A percentile compares a stretch with the other conserved stretches of the same genome.
phyloP scores from a whole-genome alignment of 2,113 vertebrate genomes.

The Ctenodactylus gundi region DNA sequence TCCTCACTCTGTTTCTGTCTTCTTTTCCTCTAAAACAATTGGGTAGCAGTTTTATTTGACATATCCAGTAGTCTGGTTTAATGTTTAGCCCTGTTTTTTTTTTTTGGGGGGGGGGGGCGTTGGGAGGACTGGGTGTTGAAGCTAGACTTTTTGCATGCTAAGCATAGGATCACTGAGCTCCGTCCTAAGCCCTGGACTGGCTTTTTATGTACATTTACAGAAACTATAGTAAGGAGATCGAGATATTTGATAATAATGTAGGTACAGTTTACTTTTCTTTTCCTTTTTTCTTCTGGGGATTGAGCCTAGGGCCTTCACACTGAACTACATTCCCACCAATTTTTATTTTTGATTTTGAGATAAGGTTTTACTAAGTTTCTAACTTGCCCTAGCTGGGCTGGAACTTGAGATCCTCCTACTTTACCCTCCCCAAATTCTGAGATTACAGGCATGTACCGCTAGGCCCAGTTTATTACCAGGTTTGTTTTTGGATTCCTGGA shows the following conservation, averaged over 20 bases:
- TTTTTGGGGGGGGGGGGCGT: background rate
- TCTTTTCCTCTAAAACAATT: background rate
- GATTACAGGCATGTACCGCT: no score
- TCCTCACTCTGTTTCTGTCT: no score
- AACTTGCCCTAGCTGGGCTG: no score
- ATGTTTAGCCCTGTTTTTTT: background rate
- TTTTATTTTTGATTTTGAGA: no score
- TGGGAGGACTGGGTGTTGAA: background rate
- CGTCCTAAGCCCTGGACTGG: background rate
- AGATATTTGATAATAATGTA: conserved; percentile 28
- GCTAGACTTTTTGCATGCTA: background rate
- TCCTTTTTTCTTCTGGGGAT: no score
- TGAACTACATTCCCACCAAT: no score
- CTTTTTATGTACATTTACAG: background rate
- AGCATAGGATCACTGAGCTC: background rate
- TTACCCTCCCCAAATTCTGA: no score
- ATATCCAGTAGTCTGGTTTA: background rate
- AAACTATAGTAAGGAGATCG: background rate
- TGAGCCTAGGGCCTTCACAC: no score
- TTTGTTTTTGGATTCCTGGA: background rate
- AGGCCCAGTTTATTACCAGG: background rate
- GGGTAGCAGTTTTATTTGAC: background rate
- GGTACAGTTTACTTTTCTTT: background rate
- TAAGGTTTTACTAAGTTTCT: no score
- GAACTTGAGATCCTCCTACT: no score